Evolutionary conservation across 2,797 vertebrate species (phyloP).

Genomic region (Agapornis canus): DNA sequence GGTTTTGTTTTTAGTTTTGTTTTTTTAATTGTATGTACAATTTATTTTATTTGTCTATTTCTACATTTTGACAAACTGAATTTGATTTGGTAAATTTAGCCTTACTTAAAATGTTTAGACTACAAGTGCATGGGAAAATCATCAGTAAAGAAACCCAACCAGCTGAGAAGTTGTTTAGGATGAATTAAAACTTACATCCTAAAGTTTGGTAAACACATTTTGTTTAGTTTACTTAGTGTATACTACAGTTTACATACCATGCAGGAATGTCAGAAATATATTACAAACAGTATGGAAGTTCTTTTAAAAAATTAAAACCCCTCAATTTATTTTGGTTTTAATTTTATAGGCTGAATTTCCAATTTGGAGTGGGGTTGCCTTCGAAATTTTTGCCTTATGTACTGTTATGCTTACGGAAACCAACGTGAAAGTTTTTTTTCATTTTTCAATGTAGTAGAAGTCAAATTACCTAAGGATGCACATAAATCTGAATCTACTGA

Average conservation of each 20-base stretch:
- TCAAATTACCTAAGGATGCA: neutral
- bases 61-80: neutral
- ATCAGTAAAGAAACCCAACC: neutral
- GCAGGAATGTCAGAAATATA: neutral
- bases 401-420: neutral
- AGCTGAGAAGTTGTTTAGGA: neutral
- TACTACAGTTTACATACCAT: neutral
- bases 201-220: neutral
- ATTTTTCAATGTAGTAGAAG: neutral
- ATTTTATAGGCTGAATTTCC: neutral
- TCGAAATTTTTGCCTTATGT: neutral
- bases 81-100: neutral
- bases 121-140: neutral
- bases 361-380: neutral
- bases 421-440: neutral
- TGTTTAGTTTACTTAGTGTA: neutral
- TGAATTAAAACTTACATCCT: neutral
- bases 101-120: neutral
- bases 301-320: neutral
- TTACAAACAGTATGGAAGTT: neutral
- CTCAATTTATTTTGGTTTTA: neutral
- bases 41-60: neutral
- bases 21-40: neutral
- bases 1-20: neutral
- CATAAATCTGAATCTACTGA: neutral